Conservation (phyloP, 2,888 invertebrate genomes). For the Matsumyia berberina region DNA sequence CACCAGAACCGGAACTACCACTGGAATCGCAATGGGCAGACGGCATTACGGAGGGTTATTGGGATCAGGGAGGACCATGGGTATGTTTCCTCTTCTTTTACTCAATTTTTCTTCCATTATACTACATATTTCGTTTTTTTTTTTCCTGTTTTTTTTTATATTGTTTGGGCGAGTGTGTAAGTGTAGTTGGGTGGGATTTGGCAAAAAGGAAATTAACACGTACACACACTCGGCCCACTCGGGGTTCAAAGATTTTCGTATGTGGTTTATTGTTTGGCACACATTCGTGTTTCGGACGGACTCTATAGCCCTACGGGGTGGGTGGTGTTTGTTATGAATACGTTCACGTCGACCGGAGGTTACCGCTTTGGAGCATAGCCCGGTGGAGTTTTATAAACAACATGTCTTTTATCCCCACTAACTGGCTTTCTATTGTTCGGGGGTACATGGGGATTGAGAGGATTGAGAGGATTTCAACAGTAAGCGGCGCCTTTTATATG, state of each 20-base stretch:
- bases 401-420: background rate
- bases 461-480: conserved; percentile 6
- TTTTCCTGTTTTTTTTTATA: conserved; percentile 1
- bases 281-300: conserved; percentile 6
- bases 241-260: conserved; percentile 40
- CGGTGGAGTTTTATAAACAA: background rate
- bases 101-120: conserved; percentile 47
- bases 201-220: conserved; percentile 44
- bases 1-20: conserved; percentile 81
- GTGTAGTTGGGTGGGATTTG: conserved; percentile 5
- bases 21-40: conserved; percentile 81
- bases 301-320: background rate
- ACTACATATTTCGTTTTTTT: conserved; percentile 16
- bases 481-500: conserved; percentile 10
- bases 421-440: conserved; percentile 9
- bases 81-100: conserved; percentile 77
- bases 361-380: background rate
- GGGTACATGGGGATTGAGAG: conserved; percentile 9
- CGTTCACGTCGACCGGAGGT: background rate
- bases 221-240: conserved; percentile 14
- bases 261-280: conserved; percentile 45
- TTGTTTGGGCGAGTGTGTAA: background rate
- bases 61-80: conserved; percentile 81
- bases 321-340: conserved; percentile 21
- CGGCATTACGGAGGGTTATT: conserved; percentile 80